Percentiles rank a stretch among this genome's conserved stretches.
These are phyloP conservation scores for Clarias magur DNA, from an alignment of 2,113 vertebrate species.

Conservation along the genomic window DNA sequence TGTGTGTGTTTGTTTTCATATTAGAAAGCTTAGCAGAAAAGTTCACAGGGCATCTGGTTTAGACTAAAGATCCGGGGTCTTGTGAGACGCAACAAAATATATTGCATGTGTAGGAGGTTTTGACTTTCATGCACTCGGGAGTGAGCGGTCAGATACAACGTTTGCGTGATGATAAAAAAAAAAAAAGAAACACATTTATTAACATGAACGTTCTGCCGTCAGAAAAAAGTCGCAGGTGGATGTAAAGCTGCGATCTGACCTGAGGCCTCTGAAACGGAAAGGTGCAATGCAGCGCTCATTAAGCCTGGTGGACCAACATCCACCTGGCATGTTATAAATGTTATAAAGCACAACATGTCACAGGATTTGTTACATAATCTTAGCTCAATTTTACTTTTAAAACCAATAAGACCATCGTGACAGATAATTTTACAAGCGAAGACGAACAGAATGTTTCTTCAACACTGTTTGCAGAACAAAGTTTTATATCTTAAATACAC, in stretches of 20 bases:
- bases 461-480: not conserved
- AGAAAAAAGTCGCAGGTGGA: not conserved
- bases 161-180: not conserved
- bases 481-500: not conserved
- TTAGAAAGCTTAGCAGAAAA: not conserved
- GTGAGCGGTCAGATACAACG: not conserved
- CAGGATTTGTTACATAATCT: not conserved
- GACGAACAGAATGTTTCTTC: not conserved
- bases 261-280: not conserved
- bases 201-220: not conserved
- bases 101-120: conserved; percentile 15
- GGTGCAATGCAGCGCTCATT: not conserved
- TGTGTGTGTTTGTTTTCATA: too few species aligned
- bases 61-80: not conserved
- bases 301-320: not conserved
- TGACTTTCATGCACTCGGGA: not conserved
- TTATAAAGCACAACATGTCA: not conserved
- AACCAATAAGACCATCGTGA: not conserved
- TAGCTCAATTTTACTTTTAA: not conserved
- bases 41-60: not conserved
- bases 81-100: not conserved
- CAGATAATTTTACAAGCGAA: not conserved
- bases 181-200: not conserved
- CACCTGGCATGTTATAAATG: not conserved
- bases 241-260: not conserved